phyloP scores from a whole-genome alignment of 2,888 invertebrate species.

The Ophion obscuratus region DNA sequence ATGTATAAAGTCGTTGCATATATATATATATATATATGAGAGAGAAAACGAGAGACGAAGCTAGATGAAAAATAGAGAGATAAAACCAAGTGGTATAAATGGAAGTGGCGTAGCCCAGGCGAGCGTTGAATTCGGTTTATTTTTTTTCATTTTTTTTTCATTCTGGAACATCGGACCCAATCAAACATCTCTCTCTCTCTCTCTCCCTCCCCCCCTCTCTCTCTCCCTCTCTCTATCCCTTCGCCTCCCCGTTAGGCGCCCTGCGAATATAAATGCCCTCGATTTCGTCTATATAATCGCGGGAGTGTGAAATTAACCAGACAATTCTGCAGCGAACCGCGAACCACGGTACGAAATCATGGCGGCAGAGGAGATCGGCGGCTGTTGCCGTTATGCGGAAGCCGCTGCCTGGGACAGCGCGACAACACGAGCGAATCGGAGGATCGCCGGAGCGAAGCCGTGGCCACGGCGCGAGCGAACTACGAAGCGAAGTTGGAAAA shows the following conservation, averaged over 20 bases:
- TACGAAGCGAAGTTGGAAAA: slow-evolving; percentile 12
- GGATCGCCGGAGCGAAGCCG: slow-evolving; percentile 46
- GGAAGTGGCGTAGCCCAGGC: slow-evolving; percentile 60
- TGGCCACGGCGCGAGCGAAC: slow-evolving; percentile 17
- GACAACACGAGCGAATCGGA: slow-evolving; percentile 32
- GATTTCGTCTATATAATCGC: slow-evolving; percentile 82
- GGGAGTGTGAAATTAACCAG: slow-evolving; percentile 83
- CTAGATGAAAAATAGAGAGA: slow-evolving; percentile 47
- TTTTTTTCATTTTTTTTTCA: slow-evolving; percentile 56
- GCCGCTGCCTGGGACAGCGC: slow-evolving; percentile 39
- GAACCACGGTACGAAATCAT: slow-evolving; percentile 72
- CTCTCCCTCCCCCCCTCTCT: slow-evolving; percentile 51
- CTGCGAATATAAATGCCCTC: slow-evolving; percentile 81
- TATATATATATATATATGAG: slow-evolving; percentile 35
- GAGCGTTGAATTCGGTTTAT: slow-evolving; percentile 53
- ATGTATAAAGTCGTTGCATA: slow-evolving; percentile 26
- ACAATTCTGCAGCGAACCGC: slow-evolving; percentile 80
- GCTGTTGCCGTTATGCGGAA: slow-evolving; percentile 33
- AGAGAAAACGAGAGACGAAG: slow-evolving; percentile 34
- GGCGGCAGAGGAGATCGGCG: slow-evolving; percentile 42
- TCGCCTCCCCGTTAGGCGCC: slow-evolving; percentile 54
- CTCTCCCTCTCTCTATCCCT: slow-evolving; percentile 50
- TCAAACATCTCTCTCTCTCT: slow-evolving; percentile 73
- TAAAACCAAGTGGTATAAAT: slow-evolving; percentile 48
- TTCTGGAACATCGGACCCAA: slow-evolving; percentile 77